A percentile compares a stretch with the other conserved stretches of the same genome.
phyloP scores from a whole-genome alignment of 2,113 vertebrate genomes.

The Neomonachus schauinslandi region DNA sequence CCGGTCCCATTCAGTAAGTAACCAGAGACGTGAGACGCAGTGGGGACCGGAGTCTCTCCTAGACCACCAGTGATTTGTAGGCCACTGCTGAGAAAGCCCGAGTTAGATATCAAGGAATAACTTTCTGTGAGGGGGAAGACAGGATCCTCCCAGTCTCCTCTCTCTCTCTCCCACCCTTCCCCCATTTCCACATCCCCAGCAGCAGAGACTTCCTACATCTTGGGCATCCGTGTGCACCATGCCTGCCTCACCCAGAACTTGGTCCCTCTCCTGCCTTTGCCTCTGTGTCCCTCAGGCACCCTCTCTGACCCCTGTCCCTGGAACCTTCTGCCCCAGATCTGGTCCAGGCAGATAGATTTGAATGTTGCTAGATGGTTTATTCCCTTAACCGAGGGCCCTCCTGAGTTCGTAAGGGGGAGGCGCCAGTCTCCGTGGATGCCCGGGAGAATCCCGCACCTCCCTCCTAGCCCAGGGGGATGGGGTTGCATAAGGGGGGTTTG shows the following conservation, averaged over 20 bases:
- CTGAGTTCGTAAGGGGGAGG: neutral
- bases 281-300: neutral
- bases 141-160: neutral
- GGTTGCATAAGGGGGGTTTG: conserved; percentile 67
- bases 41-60: neutral
- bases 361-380: neutral
- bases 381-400: neutral
- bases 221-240: accelerated
- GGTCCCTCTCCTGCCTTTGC: neutral
- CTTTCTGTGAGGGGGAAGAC: neutral
- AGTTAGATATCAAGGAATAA: neutral
- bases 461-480: conserved; percentile 27
- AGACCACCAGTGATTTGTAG: neutral
- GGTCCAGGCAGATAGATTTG: neutral
- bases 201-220: neutral
- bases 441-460: conserved; percentile 60
- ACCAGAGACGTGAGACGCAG: neutral
- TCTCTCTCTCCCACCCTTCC: neutral
- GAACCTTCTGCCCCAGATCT: neutral
- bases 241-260: neutral
- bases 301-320: neutral
- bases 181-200: too few relatives aligned
- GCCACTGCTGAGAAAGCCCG: neutral
- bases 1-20: neutral
- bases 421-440: neutral